Evolutionary conservation across 2,888 invertebrate species (phyloP).

Genomic region (Volucella zonaria): DNA sequence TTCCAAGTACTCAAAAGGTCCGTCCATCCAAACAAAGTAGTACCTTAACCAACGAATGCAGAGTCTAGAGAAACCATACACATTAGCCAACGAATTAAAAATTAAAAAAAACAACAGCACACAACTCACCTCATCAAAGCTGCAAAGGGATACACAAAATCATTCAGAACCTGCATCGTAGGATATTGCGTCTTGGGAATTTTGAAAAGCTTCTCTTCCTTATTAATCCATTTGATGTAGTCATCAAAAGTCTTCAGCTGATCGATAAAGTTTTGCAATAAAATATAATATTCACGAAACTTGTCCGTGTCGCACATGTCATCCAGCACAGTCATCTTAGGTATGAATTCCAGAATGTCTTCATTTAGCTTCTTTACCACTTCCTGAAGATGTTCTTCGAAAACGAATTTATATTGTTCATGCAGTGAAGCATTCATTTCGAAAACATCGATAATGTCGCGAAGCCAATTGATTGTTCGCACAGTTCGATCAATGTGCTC

Average conservation of each 20-base stretch:
- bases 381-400: constrained; percentile 90
- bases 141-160: constrained; percentile 88
- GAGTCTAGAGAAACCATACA: constrained; percentile 77
- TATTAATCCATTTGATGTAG: constrained; percentile 92
- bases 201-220: constrained; percentile 92
- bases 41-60: constrained; percentile 90
- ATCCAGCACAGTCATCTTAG: constrained; percentile 90
- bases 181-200: constrained; percentile 90
- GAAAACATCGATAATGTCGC: constrained; percentile 90
- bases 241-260: constrained; percentile 89
- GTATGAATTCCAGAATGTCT: constrained; percentile 88
- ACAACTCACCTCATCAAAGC: constrained; percentile 86
- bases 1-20: constrained; percentile 93
- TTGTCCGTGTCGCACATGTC: constrained; percentile 92
- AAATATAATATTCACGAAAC: constrained; percentile 90
- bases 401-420: constrained; percentile 91
- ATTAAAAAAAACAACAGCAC: constrained; percentile 42
- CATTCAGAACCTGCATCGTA: constrained; percentile 90
- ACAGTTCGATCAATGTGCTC: constrained; percentile 92
- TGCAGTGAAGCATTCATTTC: constrained; percentile 90
- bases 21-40: constrained; percentile 95
- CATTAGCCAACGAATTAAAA: background rate
- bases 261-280: constrained; percentile 89
- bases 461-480: constrained; percentile 92
- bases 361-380: constrained; percentile 88